Conservation (phyloP, 1,140 invertebrate species). For the Drosophila sproati region DNA sequence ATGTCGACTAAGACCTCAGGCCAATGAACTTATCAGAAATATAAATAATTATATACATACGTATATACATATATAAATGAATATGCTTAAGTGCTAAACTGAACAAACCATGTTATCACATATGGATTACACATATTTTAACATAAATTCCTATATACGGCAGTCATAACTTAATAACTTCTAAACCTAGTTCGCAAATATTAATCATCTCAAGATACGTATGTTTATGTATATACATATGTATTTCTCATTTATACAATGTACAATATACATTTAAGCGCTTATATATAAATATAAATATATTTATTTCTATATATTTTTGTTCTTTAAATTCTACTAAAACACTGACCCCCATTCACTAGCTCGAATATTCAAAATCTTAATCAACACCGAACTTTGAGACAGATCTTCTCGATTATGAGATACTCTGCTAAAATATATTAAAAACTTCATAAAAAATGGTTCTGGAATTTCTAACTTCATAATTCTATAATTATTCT, state of each 20-base stretch:
- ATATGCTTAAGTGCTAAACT: background rate
- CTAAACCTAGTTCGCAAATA: background rate
- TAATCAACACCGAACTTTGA: background rate
- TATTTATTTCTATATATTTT: background rate
- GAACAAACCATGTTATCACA: background rate
- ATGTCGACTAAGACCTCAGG: background rate
- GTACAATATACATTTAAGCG: background rate
- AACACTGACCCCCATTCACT: background rate
- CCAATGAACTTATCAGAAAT: background rate
- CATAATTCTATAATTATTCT: no score
- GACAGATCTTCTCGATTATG: no score
- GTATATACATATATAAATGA: background rate
- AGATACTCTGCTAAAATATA: no score
- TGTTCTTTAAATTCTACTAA: background rate
- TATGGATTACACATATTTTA: slow-evolving; percentile 3
- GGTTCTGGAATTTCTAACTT: no score
- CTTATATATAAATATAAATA: background rate
- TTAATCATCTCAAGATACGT: background rate
- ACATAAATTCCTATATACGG: slow-evolving; percentile 2
- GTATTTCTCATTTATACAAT: background rate
- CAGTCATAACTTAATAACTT: slow-evolving; percentile 6
- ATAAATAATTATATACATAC: background rate
- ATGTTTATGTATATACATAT: background rate
- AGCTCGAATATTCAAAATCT: background rate
- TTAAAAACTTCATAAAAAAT: no score